Evolutionary conservation across 2,888 invertebrate genomes (phyloP), one percentile per base, ranked within the genome.

Genomic region (Balanococcus diminutus): DNA sequence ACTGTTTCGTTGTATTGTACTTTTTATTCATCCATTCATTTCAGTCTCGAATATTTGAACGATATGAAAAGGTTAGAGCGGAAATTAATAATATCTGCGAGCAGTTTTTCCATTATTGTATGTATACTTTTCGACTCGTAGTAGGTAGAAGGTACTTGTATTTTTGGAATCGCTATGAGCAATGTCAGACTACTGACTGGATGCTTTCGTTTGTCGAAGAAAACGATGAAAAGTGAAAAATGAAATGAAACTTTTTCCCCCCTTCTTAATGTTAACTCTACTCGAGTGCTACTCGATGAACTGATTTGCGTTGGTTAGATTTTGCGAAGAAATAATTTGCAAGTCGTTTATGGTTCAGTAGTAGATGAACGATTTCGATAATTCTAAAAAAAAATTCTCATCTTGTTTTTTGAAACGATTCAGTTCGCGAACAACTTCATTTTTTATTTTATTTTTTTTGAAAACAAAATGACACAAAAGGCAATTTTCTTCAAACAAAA

Each of bases 61-160:
- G 67, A 67, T 67, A 67, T 67, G 67, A 67, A 67, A 67, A 67
- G 67, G 67, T 67, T 31, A 28, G 67, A 67, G 28, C 67, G 67
- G 67, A 67, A 67, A 67, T 67, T 67, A 67, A 67, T 67, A 67
- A 67, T 31, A 67, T 67, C 67, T 67, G 67, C 67, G 67, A 25
- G 67, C 67, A 67, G 16, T 28, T 67, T 56, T 67, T 61, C 25
- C 28, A 67, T 67, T 67, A 67, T 56, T 56, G 19, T 56, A 46
- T 56, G 56, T 67, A 28, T 67, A 28, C 28, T 25, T 28, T 11
- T 67, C n/a, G n/a, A n/a, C n/a, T n/a, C n/a, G n/a, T n/a, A n/a
- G n/a, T n/a, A n/a, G n/a, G 61, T 25, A n/a, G 14, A 28, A 46
- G 14, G 11, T 46, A 16, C 46, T 2, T 3, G 61, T 67, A 67